Conservation (phyloP, 2,113 vertebrate species). For the Salvator merianae region DNA sequence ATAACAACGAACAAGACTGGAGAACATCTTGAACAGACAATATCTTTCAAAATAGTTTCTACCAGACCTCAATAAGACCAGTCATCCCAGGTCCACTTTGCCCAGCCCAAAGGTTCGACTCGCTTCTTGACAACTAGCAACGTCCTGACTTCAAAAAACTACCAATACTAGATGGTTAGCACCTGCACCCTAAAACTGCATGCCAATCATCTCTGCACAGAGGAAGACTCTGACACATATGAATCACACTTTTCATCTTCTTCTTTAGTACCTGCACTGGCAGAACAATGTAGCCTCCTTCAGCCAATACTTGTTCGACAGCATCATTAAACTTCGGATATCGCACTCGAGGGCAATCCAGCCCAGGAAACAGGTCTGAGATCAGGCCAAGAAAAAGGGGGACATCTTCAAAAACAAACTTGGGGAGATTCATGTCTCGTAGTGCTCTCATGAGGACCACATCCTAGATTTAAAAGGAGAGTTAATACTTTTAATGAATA, state of each 20-base stretch:
- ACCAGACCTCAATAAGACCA: background rate
- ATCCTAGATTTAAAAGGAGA: conserved; percentile 75
- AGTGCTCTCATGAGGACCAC: conserved; percentile 95
- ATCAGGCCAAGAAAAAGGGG: conserved; percentile 95
- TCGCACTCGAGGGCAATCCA: conserved; percentile 92
- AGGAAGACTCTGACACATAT: too few species aligned
- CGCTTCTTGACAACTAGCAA: too few species aligned
- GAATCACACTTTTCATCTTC: background rate
- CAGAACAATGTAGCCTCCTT: conserved; percentile 82
- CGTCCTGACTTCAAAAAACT: too few species aligned
- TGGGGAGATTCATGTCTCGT: conserved; percentile 96
- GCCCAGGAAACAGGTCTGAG: conserved; percentile 91
- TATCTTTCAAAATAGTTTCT: background rate
- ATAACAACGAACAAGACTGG: too few species aligned
- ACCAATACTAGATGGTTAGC: too few species aligned
- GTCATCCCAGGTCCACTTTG: background rate
- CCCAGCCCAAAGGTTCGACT: background rate
- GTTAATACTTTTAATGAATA: background rate
- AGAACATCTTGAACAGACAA: background rate
- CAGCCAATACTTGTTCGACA: conserved; percentile 83
- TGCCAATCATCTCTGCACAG: too few species aligned
- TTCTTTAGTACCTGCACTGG: conserved; percentile 81
- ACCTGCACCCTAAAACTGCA: too few species aligned
- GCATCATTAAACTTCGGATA: conserved; percentile 90
- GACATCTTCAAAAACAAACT: conserved; percentile 96